phyloP scores from a whole-genome alignment of 1,140 invertebrate genomes.

The Drosophila arizonae region DNA sequence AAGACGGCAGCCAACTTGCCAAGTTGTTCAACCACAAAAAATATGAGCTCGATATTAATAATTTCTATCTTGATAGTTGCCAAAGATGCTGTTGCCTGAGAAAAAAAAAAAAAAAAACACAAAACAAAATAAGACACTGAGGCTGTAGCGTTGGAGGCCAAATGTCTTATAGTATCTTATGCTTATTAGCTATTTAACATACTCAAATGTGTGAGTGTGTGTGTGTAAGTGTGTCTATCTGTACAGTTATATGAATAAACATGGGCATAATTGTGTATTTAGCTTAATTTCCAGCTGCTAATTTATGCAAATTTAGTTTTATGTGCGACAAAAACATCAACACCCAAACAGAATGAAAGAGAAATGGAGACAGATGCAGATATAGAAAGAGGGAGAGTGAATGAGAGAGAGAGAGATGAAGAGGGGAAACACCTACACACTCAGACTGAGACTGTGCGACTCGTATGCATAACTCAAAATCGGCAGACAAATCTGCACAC shows the following conservation, averaged over 20 bases:
- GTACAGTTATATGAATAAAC: constrained; percentile 35
- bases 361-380: neutral
- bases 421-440: constrained; percentile 9
- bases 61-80: constrained; percentile 81
- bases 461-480: constrained; percentile 76
- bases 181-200: constrained; percentile 48
- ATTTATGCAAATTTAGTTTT: constrained; percentile 75
- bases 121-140: constrained; percentile 1
- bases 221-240: constrained; percentile 8
- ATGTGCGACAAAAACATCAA: constrained; percentile 28
- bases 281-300: constrained; percentile 77
- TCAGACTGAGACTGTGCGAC: constrained; percentile 32
- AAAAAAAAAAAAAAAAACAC: constrained; percentile 13
- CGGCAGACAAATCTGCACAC: constrained; percentile 82
- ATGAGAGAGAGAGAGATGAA: constrained; percentile 7
- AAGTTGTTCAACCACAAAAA: constrained; percentile 66
- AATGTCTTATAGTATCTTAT: constrained; percentile 40
- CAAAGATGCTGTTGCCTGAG: constrained; percentile 65
- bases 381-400: neutral
- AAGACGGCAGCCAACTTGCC: constrained; percentile 69
- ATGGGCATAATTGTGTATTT: constrained; percentile 61
- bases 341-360: constrained; percentile 21
- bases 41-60: constrained; percentile 82
- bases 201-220: constrained; percentile 7
- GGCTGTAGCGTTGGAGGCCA: constrained; percentile 16